These are phyloP conservation scores for Caenorhabditis angaria DNA, from an alignment of 2,888 invertebrate genomes.

Conservation along the genomic window DNA sequence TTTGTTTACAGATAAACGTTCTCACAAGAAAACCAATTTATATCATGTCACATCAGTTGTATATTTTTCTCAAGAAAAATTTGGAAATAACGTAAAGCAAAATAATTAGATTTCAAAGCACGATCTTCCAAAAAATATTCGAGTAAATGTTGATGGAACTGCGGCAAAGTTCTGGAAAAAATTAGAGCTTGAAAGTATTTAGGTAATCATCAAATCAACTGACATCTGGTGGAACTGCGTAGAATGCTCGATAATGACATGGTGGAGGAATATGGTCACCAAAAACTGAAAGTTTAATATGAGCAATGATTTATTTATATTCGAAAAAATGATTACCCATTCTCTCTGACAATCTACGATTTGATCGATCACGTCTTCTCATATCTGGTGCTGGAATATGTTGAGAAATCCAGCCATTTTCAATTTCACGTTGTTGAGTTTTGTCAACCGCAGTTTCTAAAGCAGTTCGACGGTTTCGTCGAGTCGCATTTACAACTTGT, in stretches of 20 bases:
- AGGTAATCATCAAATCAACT: neutral
- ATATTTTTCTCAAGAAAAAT: neutral
- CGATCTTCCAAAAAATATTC: conserved; percentile 46
- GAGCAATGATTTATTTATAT: no score
- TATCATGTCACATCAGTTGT: neutral
- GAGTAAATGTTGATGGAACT: conserved; percentile 38
- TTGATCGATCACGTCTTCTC: conserved; percentile 21
- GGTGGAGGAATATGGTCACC: conserved; percentile 27
- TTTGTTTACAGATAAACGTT: neutral
- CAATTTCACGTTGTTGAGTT: conserved; percentile 39
- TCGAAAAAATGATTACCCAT: conserved; percentile 16
- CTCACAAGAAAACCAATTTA: neutral
- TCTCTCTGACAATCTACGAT: conserved; percentile 39
- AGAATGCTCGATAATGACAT: conserved; percentile 29
- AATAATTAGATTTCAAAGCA: conserved; percentile 38
- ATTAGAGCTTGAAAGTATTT: neutral
- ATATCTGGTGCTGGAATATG: conserved; percentile 36
- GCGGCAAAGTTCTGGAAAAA: conserved; percentile 36
- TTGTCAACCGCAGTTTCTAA: conserved; percentile 34
- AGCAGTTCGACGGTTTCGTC: conserved; percentile 27
- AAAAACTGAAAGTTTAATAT: conserved; percentile 24
- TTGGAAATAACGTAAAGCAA: neutral
- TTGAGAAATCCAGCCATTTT: conserved; percentile 42
- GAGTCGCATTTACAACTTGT: conserved; percentile 43
- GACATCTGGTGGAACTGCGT: conserved; percentile 33